phyloP scores from a whole-genome alignment of 2,888 invertebrate species.

The Carabus problematicus region DNA sequence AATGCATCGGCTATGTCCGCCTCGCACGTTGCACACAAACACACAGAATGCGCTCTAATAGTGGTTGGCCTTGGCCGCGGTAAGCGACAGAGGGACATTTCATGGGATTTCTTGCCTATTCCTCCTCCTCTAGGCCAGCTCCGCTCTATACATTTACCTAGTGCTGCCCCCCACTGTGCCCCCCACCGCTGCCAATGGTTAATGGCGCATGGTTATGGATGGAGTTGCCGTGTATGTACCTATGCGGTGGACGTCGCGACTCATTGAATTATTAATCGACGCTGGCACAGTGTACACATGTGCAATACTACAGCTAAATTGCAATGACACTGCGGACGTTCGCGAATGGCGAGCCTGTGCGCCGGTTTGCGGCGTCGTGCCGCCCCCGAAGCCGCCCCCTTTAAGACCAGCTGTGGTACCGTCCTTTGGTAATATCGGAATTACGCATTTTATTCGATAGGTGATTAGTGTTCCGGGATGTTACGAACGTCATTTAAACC shows the following conservation, averaged over 20 bases:
- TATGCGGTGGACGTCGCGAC: background rate
- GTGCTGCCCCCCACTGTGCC: conserved; percentile 15
- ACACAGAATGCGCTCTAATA: conserved; percentile 44
- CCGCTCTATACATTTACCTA: conserved; percentile 45
- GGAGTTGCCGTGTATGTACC: too few species aligned
- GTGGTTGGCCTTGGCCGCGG: conserved; percentile 56
- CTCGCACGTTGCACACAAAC: too few species aligned
- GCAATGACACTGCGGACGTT: conserved; percentile 27
- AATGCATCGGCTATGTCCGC: conserved; percentile 49
- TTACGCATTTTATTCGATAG: too few species aligned
- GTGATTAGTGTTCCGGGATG: too few species aligned
- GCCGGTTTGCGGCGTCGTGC: conserved; percentile 12
- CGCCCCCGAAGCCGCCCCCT: conserved; percentile 20
- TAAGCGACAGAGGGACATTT: conserved; percentile 19
- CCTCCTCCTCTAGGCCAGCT: conserved; percentile 11
- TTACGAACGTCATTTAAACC: too few species aligned
- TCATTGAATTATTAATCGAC: conserved; percentile 21
- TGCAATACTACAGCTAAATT: conserved; percentile 28
- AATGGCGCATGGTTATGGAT: too few species aligned
- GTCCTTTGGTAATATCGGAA: too few species aligned
- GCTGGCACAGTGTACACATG: conserved; percentile 22
- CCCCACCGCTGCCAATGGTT: conserved; percentile 40
- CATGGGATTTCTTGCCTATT: too few species aligned
- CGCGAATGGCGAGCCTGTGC: conserved; percentile 28
- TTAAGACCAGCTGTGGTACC: background rate